phyloP scores from a whole-genome alignment of 2,888 invertebrate species.

The Masnerella sp. region DNA sequence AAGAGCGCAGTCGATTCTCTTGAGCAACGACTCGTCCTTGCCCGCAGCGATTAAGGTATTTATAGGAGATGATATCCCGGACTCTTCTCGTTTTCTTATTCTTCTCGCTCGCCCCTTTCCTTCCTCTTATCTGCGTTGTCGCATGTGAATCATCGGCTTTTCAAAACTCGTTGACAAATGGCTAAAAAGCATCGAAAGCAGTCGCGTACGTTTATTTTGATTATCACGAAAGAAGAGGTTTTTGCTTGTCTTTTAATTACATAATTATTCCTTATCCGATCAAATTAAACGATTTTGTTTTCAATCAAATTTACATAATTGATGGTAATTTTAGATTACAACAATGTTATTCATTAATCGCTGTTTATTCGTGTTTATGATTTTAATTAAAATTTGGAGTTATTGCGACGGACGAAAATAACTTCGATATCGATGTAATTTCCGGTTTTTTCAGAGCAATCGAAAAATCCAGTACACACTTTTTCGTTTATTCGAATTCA shows the following conservation, averaged over 20 bases:
- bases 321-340: slow-evolving; percentile 10
- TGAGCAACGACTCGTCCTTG: slow-evolving; percentile 72
- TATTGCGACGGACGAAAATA: background rate
- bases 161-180: slow-evolving; percentile 66
- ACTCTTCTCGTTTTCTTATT: slow-evolving; percentile 63
- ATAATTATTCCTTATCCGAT: slow-evolving; percentile 9
- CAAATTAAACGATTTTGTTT: slow-evolving; percentile 11
- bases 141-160: slow-evolving; percentile 59
- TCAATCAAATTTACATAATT: slow-evolving; percentile 7
- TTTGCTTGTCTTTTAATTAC: slow-evolving; percentile 6
- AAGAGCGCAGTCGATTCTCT: slow-evolving; percentile 56
- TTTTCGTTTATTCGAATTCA: too few relatives aligned
- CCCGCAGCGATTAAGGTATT: slow-evolving; percentile 75
- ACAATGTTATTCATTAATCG: slow-evolving; percentile 11
- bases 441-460: too few relatives aligned
- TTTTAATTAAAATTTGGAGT: slow-evolving; percentile 22
- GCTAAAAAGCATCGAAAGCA: slow-evolving; percentile 58
- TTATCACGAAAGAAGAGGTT: slow-evolving; percentile 14
- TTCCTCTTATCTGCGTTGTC: slow-evolving; percentile 48
- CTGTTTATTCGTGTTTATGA: background rate
- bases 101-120: slow-evolving; percentile 52
- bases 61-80: slow-evolving; percentile 76
- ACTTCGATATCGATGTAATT: too few relatives aligned
- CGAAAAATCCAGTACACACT: too few relatives aligned
- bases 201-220: slow-evolving; percentile 16